These are phyloP conservation scores for Poicephalus gulielmi DNA, from an alignment of 2,113 vertebrate species.

Conservation along the genomic window DNA sequence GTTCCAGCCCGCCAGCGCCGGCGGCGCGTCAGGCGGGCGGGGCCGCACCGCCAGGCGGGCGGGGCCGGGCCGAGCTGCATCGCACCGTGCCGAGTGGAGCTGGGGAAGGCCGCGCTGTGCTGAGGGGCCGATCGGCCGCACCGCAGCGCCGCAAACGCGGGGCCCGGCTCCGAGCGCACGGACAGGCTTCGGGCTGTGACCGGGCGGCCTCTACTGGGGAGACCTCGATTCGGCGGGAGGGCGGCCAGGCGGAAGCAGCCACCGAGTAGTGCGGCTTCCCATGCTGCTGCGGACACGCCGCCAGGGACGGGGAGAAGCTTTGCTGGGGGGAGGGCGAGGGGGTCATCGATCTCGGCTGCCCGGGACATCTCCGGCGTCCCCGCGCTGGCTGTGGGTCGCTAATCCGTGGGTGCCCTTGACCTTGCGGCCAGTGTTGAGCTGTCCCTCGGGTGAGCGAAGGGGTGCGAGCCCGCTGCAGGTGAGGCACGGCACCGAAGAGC, in stretches of 20 bases:
- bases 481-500: neutral
- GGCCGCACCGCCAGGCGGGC: neutral
- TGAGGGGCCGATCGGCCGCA: accelerated
- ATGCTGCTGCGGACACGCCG: neutral
- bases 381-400: neutral
- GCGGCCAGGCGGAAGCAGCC: neutral
- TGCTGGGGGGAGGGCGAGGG: too few relatives aligned
- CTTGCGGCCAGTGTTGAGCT: too few relatives aligned
- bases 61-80: neutral
- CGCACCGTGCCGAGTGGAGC: neutral
- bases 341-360: neutral
- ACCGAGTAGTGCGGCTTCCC: accelerated
- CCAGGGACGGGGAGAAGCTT: neutral
- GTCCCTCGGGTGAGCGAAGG: neutral
- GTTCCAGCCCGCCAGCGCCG: conserved; percentile 54
- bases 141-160: accelerated
- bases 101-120: accelerated
- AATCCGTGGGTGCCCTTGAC: neutral
- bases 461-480: neutral
- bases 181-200: neutral
- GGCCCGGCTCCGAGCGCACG: accelerated
- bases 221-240: neutral
- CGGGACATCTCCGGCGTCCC: too few relatives aligned
- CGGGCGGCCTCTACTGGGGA: too few relatives aligned
- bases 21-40: conserved; percentile 13